phyloP scores from a whole-genome alignment of 2,888 invertebrate species.

The Brachyopa scutellaris region DNA sequence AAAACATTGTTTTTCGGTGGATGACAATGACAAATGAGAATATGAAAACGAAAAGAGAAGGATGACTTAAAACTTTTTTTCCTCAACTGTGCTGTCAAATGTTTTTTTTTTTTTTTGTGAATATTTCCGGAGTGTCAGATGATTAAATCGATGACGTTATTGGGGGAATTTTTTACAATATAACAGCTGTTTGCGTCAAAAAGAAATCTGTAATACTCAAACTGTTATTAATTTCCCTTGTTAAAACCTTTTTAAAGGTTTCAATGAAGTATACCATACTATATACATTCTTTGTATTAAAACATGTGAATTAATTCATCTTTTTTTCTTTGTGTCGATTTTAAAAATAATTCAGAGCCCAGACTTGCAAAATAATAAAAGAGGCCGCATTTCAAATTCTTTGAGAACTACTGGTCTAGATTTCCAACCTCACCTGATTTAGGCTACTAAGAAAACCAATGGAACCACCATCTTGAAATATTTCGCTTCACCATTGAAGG shows the following conservation, averaged over 20 bases:
- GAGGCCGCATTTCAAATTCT: too few species aligned
- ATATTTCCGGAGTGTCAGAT: conserved; percentile 22
- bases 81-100: conserved; percentile 30
- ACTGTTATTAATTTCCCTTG: too few species aligned
- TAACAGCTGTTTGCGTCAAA: conserved; percentile 7
- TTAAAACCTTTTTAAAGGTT: too few species aligned
- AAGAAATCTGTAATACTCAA: background rate
- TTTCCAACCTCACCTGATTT: background rate
- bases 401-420: background rate
- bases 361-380: too few species aligned
- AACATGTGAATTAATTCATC: too few species aligned
- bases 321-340: too few species aligned
- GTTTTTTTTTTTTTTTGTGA: too few species aligned
- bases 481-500: conserved; percentile 49
- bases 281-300: too few species aligned
- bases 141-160: conserved; percentile 37
- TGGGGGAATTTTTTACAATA: background rate
- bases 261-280: too few species aligned
- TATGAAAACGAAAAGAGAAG: conserved; percentile 25
- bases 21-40: conserved; percentile 58
- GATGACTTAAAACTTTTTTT: conserved; percentile 55
- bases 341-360: too few species aligned
- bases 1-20: conserved; percentile 69
- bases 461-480: conserved; percentile 28
- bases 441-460: background rate